Conservation (phyloP, 2,113 vertebrate genomes). For the Muntiacus reevesi region DNA sequence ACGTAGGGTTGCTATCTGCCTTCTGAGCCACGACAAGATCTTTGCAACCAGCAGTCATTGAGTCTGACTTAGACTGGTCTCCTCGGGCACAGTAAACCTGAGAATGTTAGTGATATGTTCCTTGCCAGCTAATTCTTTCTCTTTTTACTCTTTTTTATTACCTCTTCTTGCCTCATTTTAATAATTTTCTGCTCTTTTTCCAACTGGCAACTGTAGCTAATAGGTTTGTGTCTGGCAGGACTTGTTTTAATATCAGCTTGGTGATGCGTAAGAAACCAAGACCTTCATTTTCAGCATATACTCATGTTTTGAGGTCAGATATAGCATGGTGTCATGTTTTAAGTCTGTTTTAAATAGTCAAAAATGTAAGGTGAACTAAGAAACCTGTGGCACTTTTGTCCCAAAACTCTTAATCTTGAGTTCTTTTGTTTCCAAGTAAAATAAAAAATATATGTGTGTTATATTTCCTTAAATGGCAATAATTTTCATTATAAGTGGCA, state of each 20-base stretch:
- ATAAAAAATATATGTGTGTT: neutral
- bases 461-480: neutral
- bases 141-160: neutral
- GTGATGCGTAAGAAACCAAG: neutral
- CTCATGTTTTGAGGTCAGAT: neutral
- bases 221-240: neutral
- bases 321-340: neutral
- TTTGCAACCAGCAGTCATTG: neutral
- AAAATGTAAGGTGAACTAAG: neutral
- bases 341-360: neutral
- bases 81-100: neutral
- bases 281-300: neutral
- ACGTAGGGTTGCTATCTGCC: neutral
- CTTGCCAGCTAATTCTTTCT: neutral
- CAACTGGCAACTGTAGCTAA: neutral
- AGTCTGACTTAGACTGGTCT: neutral
- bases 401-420: neutral
- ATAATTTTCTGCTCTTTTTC: neutral
- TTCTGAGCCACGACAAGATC: neutral
- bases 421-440: slow-evolving; percentile 34
- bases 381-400: neutral
- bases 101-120: neutral
- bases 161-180: neutral
- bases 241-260: neutral
- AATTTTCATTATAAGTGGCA: neutral